Evolutionary conservation across 2,888 invertebrate species (phyloP).

Genomic region (Bombyx huttoni): DNA sequence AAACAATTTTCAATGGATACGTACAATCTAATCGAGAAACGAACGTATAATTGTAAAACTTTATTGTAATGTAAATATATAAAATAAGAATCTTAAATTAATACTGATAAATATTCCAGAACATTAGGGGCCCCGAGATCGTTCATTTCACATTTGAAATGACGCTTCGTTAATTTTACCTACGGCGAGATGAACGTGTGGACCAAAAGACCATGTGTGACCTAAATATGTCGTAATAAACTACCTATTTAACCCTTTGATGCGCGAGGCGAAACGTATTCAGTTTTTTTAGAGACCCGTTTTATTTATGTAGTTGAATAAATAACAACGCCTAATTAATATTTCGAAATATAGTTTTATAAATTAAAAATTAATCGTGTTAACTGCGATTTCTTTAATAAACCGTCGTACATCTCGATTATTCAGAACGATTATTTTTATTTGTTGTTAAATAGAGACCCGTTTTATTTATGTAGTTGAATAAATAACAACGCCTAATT

Average conservation of each 20-base stretch:
- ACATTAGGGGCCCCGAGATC: not conserved
- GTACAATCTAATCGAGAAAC: too few species aligned
- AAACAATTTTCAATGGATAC: too few species aligned
- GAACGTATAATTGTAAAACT: too few species aligned
- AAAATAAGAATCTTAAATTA: too few species aligned
- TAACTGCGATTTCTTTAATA: too few species aligned
- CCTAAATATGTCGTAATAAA: slow-evolving; percentile 9
- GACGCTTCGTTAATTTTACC: slow-evolving; percentile 1
- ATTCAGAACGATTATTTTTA: too few species aligned
- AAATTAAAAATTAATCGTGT: too few species aligned
- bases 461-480: not conserved
- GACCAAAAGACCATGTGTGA: slow-evolving; percentile 3
- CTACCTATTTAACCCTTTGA: slow-evolving; percentile 13
- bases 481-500: not conserved
- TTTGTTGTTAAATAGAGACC: not conserved
- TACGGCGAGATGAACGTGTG: slow-evolving; percentile 3
- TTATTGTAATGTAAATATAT: too few species aligned
- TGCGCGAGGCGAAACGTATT: slow-evolving; percentile 10
- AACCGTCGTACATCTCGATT: too few species aligned
- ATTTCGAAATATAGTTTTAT: too few species aligned
- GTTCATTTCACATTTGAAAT: not conserved
- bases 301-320: not conserved
- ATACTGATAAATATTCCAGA: not conserved
- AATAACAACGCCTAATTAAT: too few species aligned
- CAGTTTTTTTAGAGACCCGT: slow-evolving; percentile 7